These are phyloP conservation scores for Chrysocyon brachyurus DNA, from an alignment of 2,797 vertebrate genomes.

Conservation along the genomic window DNA sequence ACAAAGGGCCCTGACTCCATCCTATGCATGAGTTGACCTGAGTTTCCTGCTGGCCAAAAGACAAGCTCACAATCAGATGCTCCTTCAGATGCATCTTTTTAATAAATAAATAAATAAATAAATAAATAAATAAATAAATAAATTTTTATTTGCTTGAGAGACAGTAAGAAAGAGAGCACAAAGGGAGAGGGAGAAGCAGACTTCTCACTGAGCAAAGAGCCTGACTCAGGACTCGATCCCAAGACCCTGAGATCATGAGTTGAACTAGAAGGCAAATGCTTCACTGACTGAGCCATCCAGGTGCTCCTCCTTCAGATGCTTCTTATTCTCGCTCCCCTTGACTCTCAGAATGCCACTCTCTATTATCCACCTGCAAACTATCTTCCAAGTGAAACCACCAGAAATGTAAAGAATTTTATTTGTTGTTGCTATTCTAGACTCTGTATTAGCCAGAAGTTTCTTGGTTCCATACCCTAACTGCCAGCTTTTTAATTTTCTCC, in stretches of 20 bases:
- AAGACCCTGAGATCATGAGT: no score
- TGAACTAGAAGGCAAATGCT: no score
- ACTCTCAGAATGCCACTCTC: background rate
- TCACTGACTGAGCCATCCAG: no score
- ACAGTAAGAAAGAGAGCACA: no score
- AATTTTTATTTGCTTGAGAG: no score
- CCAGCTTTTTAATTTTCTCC: background rate
- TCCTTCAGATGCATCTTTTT: background rate
- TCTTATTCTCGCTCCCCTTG: background rate
- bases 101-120: no score
- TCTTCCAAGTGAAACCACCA: background rate
- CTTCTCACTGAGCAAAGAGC: no score
- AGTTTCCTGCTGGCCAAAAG: background rate
- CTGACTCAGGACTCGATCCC: no score
- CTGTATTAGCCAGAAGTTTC: background rate
- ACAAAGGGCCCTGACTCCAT: no score
- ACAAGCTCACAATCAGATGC: background rate
- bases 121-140: no score
- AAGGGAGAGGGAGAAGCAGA: no score
- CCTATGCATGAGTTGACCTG: background rate
- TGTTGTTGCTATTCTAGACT: background rate
- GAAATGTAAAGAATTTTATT: background rate
- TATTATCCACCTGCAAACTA: background rate
- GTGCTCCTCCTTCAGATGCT: background rate
- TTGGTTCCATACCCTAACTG: background rate